Evolutionary conservation across 2,113 vertebrate species (phyloP).

Genomic region (Carassius auratus): DNA sequence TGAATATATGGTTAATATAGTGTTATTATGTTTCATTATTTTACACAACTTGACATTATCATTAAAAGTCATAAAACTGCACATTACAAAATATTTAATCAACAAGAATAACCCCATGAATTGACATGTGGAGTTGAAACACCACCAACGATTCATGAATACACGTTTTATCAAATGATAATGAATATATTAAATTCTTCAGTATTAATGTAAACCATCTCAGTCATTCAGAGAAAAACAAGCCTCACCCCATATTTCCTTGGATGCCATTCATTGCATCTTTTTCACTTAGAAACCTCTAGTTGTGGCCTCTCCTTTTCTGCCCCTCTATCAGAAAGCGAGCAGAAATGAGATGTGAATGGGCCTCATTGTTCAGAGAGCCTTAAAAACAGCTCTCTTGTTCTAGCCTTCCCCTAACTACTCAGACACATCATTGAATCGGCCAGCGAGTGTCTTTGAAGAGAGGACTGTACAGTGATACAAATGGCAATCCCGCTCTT

Average conservation of each 20-base stretch:
- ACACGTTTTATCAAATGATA: background rate
- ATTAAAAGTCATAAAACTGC: background rate
- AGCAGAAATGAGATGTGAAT: conserved; percentile 69
- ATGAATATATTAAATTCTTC: background rate
- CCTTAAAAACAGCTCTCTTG: conserved; percentile 71
- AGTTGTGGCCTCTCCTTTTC: conserved; percentile 56
- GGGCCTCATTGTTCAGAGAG: conserved; percentile 69
- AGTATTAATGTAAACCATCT: conserved; percentile 15
- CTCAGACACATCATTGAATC: conserved; percentile 64
- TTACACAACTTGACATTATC: background rate
- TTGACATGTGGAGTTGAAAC: too few relatives aligned
- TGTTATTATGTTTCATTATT: background rate
- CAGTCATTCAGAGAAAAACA: conserved; percentile 30
- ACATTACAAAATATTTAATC: background rate
- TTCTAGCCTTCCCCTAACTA: conserved; percentile 58
- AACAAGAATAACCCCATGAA: background rate
- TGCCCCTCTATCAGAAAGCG: conserved; percentile 60
- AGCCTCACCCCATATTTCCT: conserved; percentile 35
- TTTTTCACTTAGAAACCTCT: conserved; percentile 47
- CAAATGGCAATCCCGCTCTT: conserved; percentile 67
- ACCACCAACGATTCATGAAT: background rate
- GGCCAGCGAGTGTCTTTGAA: conserved; percentile 61
- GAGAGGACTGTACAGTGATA: conserved; percentile 66
- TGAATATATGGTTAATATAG: background rate
- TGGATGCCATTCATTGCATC: conserved; percentile 44